These are phyloP conservation scores for Philopedon plagiatum DNA, from an alignment of 2,888 invertebrate species.

Conservation along the genomic window DNA sequence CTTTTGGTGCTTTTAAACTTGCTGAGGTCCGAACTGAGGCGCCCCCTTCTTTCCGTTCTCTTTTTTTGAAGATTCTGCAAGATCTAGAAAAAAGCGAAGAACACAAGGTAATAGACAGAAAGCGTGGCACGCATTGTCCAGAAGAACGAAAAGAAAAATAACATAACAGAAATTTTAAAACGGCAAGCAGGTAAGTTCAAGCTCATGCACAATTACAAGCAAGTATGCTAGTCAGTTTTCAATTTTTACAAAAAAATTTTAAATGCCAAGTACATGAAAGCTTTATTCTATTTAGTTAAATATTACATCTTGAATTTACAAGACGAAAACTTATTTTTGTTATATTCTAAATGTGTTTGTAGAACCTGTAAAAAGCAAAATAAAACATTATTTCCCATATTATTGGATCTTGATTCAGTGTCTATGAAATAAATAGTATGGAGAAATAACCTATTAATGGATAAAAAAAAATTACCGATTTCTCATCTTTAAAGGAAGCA, in stretches of 20 bases:
- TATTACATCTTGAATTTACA: no score
- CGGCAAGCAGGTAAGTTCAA: constrained; percentile 25
- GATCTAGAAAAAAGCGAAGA: constrained; percentile 96
- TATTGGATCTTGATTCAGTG: no score
- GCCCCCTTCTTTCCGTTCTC: constrained; percentile 97
- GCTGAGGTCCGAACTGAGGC: constrained; percentile 95
- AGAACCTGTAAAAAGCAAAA: no score
- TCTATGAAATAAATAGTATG: no score
- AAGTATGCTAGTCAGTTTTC: constrained; percentile 2
- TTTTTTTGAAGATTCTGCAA: constrained; percentile 99
- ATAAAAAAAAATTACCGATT: no score
- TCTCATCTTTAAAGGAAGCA: no score
- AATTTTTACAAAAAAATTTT: background rate
- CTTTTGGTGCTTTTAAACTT: constrained; percentile 95
- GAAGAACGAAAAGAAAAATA: constrained; percentile 62
- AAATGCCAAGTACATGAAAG: no score
- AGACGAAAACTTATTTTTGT: no score
- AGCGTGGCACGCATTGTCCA: constrained; percentile 66
- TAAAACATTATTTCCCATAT: no score
- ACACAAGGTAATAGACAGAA: constrained; percentile 88
- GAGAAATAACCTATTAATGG: no score
- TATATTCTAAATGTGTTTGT: no score
- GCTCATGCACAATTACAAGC: constrained; percentile 37
- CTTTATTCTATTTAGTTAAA: no score
- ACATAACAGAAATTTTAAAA: constrained; percentile 14